Conservation (phyloP, 2,797 vertebrate species). For the Nasua narica region DNA sequence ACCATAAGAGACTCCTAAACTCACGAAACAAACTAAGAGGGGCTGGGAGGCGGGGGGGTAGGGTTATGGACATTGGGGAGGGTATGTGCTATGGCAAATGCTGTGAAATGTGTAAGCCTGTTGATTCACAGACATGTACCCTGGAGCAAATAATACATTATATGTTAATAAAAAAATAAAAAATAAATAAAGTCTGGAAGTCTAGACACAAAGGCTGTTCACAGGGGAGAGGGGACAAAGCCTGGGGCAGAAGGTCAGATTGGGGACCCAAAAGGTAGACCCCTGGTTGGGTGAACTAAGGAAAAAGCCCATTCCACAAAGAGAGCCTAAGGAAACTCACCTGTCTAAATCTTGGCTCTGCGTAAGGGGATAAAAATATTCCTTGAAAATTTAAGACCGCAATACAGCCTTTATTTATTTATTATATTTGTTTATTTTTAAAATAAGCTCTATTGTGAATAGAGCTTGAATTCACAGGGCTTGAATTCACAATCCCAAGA, state of each 20-base stretch:
- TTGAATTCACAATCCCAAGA: neutral
- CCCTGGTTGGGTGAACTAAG: neutral
- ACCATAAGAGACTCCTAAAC: no score
- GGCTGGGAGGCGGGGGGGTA: no score
- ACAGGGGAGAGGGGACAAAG: neutral
- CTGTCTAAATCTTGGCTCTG: neutral
- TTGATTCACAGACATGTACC: no score
- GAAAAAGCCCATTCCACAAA: neutral
- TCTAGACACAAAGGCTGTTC: neutral
- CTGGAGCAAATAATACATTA: no score
- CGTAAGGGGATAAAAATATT: neutral
- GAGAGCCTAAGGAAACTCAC: neutral
- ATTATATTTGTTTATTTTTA: neutral
- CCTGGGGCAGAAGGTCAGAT: neutral
- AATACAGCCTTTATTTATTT: neutral
- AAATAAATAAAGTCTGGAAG: conserved; percentile 4
- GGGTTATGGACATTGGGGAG: no score
- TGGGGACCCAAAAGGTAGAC: neutral
- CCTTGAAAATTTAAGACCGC: neutral
- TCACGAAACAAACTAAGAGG: no score
- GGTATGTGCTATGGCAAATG: no score
- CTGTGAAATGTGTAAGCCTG: no score
- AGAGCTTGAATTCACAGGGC: neutral
- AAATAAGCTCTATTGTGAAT: neutral
- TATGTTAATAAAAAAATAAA: no score